Conservation (phyloP, 1,140 invertebrate species). For the Holcopasites calliopsidis region DNA sequence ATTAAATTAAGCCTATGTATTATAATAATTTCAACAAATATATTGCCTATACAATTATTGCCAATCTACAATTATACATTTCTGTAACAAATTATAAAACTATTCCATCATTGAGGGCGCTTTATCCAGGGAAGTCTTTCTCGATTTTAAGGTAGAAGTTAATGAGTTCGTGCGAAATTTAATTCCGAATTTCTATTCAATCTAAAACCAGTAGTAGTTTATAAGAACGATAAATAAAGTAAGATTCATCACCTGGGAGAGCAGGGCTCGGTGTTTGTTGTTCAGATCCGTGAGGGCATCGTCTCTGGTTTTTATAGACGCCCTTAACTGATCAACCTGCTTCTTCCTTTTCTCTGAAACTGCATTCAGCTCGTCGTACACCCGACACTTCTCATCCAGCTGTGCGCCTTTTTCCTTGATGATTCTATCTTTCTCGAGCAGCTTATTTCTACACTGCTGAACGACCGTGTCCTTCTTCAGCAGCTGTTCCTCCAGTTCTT, state of each 20-base stretch:
- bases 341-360: slow-evolving; percentile 75
- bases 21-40: too few relatives aligned
- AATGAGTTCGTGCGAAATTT: too few relatives aligned
- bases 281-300: slow-evolving; percentile 75
- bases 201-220: too few relatives aligned
- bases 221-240: too few relatives aligned
- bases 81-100: too few relatives aligned
- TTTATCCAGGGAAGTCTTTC: too few relatives aligned
- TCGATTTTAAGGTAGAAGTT: too few relatives aligned
- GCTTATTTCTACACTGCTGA: slow-evolving; percentile 71
- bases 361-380: slow-evolving; percentile 69
- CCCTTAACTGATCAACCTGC: slow-evolving; percentile 73
- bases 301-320: slow-evolving; percentile 73
- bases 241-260: slow-evolving; percentile 74
- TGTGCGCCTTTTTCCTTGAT: slow-evolving; percentile 69
- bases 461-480: slow-evolving; percentile 67
- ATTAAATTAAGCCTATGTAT: too few relatives aligned
- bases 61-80: too few relatives aligned
- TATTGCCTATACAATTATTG: too few relatives aligned
- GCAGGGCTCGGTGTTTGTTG: slow-evolving; percentile 73
- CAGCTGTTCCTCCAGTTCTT: slow-evolving; percentile 77
- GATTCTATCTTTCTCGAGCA: slow-evolving; percentile 71
- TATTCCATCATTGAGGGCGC: too few relatives aligned
- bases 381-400: slow-evolving; percentile 70
- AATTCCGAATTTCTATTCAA: too few relatives aligned